These are phyloP conservation scores for Tigriopus japonicus DNA, from an alignment of 1,140 invertebrate species.

Conservation along the genomic window DNA sequence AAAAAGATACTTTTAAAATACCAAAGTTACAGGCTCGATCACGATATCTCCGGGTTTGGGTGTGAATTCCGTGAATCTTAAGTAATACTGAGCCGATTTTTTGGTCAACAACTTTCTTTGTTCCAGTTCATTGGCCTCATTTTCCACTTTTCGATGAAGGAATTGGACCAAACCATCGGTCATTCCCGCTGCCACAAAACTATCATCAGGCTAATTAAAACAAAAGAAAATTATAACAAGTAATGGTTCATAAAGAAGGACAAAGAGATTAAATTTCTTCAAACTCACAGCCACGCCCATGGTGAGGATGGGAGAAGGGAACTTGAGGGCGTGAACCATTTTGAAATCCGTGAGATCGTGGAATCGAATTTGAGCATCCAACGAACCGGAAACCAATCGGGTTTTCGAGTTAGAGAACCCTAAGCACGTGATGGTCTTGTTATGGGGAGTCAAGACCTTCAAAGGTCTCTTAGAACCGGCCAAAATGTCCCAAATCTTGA, in stretches of 20 bases:
- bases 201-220: constrained; percentile 6
- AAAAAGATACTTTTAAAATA: no score
- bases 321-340: not conserved
- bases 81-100: not conserved
- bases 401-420: not conserved
- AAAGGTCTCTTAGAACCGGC: not conserved
- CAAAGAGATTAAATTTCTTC: no score
- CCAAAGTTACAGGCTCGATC: constrained; percentile 19
- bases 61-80: not conserved
- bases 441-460: constrained; percentile 15
- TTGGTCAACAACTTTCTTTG: not conserved
- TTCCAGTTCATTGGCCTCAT: not conserved
- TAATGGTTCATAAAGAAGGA: no score
- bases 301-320: not conserved
- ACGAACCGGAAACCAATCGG: not conserved
- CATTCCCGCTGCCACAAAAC: constrained; percentile 4
- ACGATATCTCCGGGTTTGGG: constrained; percentile 21
- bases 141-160: constrained; percentile 1
- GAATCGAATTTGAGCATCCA: not conserved
- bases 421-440: constrained; percentile 11
- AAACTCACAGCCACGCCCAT: not conserved
- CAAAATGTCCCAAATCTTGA: constrained; percentile 5
- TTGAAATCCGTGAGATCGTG: not conserved
- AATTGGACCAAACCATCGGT: constrained; percentile 11
- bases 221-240: no score